Evolutionary conservation across 2,113 vertebrate genomes (phyloP).

Genomic region (Phodopus roborovskii): DNA sequence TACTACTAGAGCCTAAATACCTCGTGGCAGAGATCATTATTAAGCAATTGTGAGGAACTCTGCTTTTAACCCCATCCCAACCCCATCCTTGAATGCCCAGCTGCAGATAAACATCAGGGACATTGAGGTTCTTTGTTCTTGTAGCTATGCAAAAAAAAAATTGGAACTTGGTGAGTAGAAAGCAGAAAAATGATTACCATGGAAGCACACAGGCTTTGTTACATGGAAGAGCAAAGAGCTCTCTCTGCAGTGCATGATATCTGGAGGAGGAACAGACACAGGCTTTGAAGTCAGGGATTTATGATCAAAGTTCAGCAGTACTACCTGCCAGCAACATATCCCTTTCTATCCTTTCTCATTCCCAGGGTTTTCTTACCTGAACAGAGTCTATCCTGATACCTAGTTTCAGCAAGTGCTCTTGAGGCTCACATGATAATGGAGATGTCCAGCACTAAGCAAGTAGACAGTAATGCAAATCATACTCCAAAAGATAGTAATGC

Average conservation of each 20-base stretch:
- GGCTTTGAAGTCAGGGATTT: not conserved
- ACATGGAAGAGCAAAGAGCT: not conserved
- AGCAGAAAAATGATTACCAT: not conserved
- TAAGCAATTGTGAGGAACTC: conserved; percentile 6
- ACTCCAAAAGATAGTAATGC: not conserved
- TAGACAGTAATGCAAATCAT: not conserved
- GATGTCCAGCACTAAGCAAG: not conserved
- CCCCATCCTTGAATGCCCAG: not conserved
- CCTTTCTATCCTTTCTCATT: not conserved
- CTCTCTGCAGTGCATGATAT: not conserved
- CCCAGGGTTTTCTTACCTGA: not conserved
- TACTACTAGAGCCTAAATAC: not conserved
- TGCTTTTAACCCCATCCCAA: not conserved
- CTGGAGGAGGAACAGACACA: not conserved
- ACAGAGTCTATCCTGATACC: not conserved
- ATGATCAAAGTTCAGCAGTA: not conserved
- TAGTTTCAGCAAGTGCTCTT: not conserved
- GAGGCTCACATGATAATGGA: not conserved
- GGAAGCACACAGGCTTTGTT: not conserved
- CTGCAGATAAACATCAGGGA: not conserved
- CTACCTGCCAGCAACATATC: not conserved
- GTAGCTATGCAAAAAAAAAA: not conserved
- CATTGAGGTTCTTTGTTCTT: not conserved
- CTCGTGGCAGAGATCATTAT: not conserved
- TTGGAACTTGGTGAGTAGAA: not conserved